These are phyloP conservation scores for Ennomos erosarius DNA, from an alignment of 2,888 invertebrate species.

Conservation along the genomic window DNA sequence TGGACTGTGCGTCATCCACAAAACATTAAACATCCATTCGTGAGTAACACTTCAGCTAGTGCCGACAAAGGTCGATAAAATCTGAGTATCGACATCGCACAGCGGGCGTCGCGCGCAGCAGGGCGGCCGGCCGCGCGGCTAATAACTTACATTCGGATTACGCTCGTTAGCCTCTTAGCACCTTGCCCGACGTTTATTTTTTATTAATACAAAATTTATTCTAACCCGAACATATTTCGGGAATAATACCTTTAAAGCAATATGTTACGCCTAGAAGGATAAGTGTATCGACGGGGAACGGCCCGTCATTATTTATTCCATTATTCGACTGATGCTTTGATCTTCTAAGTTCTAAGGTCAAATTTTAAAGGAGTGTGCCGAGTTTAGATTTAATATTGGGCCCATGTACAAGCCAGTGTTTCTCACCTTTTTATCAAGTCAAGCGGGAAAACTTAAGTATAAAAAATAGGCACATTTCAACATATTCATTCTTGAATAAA, in stretches of 20 bases:
- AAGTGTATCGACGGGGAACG: constrained; percentile 58
- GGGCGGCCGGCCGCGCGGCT: constrained; percentile 72
- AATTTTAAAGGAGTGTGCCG: constrained; percentile 7
- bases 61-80: constrained; percentile 83
- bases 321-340: constrained; percentile 59
- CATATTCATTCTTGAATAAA: constrained; percentile 13
- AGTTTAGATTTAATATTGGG: background rate
- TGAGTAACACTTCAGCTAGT: constrained; percentile 80
- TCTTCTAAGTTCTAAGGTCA: constrained; percentile 43
- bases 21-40: constrained; percentile 81
- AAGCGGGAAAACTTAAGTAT: background rate
- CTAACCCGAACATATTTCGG: constrained; percentile 75
- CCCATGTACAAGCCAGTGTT: background rate
- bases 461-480: constrained; percentile 8
- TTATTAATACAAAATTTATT: constrained; percentile 82
- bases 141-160: constrained; percentile 84
- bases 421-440: background rate
- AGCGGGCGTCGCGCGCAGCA: constrained; percentile 75
- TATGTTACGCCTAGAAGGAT: constrained; percentile 75
- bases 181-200: constrained; percentile 79
- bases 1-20: constrained; percentile 78
- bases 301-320: constrained; percentile 64
- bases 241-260: constrained; percentile 75
- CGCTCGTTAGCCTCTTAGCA: constrained; percentile 84
- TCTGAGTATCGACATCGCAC: constrained; percentile 71